Percentiles rank a stretch among this genome's conserved stretches.
phyloP scores from a whole-genome alignment of 2,888 invertebrate species.

The Hypena proboscidalis region DNA sequence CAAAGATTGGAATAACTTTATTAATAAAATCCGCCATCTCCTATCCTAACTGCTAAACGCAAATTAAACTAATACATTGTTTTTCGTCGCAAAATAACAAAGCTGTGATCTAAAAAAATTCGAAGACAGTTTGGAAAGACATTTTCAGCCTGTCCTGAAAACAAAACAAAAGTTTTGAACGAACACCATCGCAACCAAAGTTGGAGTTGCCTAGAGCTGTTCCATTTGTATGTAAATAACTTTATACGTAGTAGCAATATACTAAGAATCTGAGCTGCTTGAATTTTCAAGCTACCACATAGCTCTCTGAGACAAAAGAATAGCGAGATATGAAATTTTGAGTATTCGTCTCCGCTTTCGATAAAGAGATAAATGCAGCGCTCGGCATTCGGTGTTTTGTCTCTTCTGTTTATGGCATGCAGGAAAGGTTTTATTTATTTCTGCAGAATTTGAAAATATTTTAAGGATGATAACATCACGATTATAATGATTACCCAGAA shows the following conservation, averaged over 20 bases:
- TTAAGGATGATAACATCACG: no score
- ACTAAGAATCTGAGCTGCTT: conserved; percentile 7
- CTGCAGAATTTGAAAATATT: no score
- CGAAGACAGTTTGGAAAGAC: conserved; percentile 8
- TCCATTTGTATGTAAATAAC: conserved; percentile 46
- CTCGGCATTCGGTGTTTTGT: not conserved
- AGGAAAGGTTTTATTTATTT: not conserved
- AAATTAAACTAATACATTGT: no score
- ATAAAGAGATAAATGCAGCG: conserved; percentile 2
- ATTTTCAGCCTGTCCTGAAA: conserved; percentile 19
- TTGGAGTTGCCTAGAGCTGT: conserved; percentile 45
- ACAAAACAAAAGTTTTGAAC: conserved; percentile 42
- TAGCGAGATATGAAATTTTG: conserved; percentile 12
- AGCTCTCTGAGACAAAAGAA: conserved; percentile 6
- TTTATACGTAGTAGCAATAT: conserved; percentile 14
- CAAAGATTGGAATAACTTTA: no score
- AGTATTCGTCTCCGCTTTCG: conserved; percentile 3
- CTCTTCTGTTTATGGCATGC: not conserved
- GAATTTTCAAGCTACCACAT: conserved; percentile 28
- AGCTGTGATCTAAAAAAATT: no score
- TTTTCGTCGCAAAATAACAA: no score
- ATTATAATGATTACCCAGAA: no score
- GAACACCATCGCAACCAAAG: conserved; percentile 44
- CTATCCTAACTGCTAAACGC: no score
- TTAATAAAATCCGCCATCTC: no score